Evolutionary conservation across 2,888 invertebrate genomes (phyloP).

Genomic region (Polydrusus pterygomalis): DNA sequence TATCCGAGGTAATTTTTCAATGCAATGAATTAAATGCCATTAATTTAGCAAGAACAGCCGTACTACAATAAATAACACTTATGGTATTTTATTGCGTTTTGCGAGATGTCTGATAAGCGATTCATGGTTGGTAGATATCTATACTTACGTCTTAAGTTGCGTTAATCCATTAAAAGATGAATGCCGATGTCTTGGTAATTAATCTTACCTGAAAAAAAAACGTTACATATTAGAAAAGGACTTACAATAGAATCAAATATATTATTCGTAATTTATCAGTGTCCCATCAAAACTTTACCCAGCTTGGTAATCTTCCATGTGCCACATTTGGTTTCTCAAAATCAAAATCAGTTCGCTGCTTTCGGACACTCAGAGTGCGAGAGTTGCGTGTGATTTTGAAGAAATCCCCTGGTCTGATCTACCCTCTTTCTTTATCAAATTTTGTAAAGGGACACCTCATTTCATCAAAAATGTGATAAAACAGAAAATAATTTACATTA

Average conservation of each 20-base stretch:
- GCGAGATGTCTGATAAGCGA: constrained; percentile 47
- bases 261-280: too few relatives aligned
- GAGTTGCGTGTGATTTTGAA: too few relatives aligned
- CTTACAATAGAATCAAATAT: not conserved
- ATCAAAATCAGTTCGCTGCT: too few relatives aligned
- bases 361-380: too few relatives aligned
- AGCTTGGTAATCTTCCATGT: too few relatives aligned
- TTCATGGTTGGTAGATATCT: constrained; percentile 41
- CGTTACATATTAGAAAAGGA: not conserved
- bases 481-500: too few relatives aligned
- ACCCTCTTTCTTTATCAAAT: too few relatives aligned
- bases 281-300: too few relatives aligned
- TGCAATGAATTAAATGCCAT: constrained; percentile 29
- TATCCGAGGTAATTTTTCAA: constrained; percentile 29
- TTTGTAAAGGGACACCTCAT: too few relatives aligned
- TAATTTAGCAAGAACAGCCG: constrained; percentile 44
- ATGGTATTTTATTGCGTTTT: constrained; percentile 48
- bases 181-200: constrained; percentile 55
- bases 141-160: constrained; percentile 42
- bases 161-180: constrained; percentile 52
- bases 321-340: too few relatives aligned
- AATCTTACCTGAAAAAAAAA: constrained; percentile 53
- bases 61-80: constrained; percentile 46
- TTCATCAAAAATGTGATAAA: too few relatives aligned
- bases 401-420: too few relatives aligned